Conservation (phyloP, 2,797 vertebrate species). For the Rhynchonycteris naso region DNA sequence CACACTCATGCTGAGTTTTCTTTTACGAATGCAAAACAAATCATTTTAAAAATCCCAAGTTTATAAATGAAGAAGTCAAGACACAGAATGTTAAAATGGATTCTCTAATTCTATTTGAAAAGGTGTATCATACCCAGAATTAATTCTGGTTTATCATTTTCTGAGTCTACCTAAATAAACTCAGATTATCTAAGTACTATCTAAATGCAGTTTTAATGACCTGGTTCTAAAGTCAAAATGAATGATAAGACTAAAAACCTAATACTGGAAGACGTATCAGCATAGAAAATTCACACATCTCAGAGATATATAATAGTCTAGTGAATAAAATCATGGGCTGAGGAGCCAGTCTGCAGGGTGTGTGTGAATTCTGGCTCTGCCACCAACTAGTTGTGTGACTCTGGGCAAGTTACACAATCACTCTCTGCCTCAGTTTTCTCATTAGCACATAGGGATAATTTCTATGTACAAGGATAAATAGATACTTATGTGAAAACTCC, state of each 20-base stretch:
- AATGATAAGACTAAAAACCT: background rate
- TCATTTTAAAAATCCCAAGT: conserved; percentile 17
- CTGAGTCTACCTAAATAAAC: background rate
- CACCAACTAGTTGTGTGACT: background rate
- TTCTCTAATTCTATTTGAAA: background rate
- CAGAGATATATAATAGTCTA: background rate
- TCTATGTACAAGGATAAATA: background rate
- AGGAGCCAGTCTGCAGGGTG: background rate
- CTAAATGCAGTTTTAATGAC: background rate
- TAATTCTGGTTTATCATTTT: conserved; percentile 13
- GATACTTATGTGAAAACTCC: background rate
- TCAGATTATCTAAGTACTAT: background rate
- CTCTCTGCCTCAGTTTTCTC: background rate
- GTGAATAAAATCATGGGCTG: background rate
- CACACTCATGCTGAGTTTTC: background rate
- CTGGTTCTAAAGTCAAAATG: background rate
- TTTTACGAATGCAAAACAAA: background rate
- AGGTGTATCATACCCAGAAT: background rate
- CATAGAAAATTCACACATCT: background rate
- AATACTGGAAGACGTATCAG: background rate
- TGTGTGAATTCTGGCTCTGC: background rate
- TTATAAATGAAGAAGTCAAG: conserved; percentile 33
- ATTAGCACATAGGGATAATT: background rate
- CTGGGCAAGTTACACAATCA: background rate
- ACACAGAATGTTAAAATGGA: background rate